Evolutionary conservation across 2,888 invertebrate genomes (phyloP), one percentile per base, ranked within the genome.

Genomic region (Tolmerus cingulatus): DNA sequence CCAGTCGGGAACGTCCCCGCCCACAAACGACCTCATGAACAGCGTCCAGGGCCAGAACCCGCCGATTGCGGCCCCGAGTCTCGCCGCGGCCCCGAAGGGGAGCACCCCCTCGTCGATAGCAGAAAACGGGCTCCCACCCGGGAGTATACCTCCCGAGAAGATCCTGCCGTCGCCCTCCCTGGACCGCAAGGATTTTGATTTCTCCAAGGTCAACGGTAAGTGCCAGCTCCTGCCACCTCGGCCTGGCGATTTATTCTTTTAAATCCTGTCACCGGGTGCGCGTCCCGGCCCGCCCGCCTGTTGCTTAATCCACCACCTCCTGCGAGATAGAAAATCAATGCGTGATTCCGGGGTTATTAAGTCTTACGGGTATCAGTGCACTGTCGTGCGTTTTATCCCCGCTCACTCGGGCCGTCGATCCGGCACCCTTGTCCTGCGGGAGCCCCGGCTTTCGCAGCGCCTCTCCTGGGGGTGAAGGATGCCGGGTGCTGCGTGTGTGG

Each of bases 131-230:
- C 77, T 88, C 51, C 88, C 87, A 76, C 79, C 84, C n/a, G 87
- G 77, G 4, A 55, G 55, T 16, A 66, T 77, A 82, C 87, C 89
- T 74, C 81, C 88, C 86, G 92, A 92, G 76, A 92, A 92, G 88
- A 89, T 92, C 87, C 90, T 92, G 86, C 90, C 91, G 87, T 92
- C 93, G 84, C 92, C 93, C 51, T 91, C 89, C 88, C 90, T 89
- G 88, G 91, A 90, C 16, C 90, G 91, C 74, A 91, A 92, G 87
- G 93, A 93, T 66, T 93, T 93, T 88, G 93, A 93, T 90, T 90
- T 93, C 89, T 91, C 92, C 89, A 93, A 93, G 91, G 91, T 92
- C 87, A 93, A 92, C 91, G 92, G 93, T 93, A 90, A 93, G 93
- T 93, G 90, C 76, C 16, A 46, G 5, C 5, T 77, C 23, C 74